phyloP scores from a whole-genome alignment of 2,888 invertebrate genomes.

The Melanostoma scalare region DNA sequence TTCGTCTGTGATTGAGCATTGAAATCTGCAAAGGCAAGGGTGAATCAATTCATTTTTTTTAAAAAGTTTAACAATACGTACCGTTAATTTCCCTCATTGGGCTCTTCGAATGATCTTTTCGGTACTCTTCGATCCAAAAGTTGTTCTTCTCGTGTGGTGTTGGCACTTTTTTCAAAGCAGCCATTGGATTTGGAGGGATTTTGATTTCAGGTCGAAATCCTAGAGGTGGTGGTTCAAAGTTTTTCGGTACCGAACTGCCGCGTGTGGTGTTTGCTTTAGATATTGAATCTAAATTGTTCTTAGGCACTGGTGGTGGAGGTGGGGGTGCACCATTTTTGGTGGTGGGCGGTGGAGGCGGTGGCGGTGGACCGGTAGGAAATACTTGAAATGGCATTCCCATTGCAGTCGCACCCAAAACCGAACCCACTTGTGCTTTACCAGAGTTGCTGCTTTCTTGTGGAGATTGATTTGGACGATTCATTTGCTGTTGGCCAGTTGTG shows the following conservation, averaged over 20 bases:
- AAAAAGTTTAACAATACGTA: neutral
- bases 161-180: constrained; percentile 87
- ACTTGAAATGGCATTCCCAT: constrained; percentile 87
- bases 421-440: constrained; percentile 81
- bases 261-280: constrained; percentile 81
- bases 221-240: constrained; percentile 82
- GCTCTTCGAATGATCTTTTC: constrained; percentile 82
- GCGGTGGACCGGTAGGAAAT: constrained; percentile 83
- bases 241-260: constrained; percentile 83
- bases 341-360: constrained; percentile 77
- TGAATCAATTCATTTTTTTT: too few species aligned
- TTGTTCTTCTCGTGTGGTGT: constrained; percentile 86
- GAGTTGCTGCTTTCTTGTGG: constrained; percentile 80
- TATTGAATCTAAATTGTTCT: constrained; percentile 80
- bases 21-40: constrained; percentile 10
- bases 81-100: constrained; percentile 78
- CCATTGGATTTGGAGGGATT: constrained; percentile 89
- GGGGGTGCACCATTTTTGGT: constrained; percentile 76
- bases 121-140: constrained; percentile 84
- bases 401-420: constrained; percentile 84
- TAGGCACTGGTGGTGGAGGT: constrained; percentile 83
- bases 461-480: constrained; percentile 82
- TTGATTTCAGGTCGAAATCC: constrained; percentile 89
- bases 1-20: too few species aligned
- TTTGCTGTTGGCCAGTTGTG: constrained; percentile 84